Evolutionary conservation across 2,797 vertebrate species (phyloP).

Genomic region (Molossus alvarezi): DNA sequence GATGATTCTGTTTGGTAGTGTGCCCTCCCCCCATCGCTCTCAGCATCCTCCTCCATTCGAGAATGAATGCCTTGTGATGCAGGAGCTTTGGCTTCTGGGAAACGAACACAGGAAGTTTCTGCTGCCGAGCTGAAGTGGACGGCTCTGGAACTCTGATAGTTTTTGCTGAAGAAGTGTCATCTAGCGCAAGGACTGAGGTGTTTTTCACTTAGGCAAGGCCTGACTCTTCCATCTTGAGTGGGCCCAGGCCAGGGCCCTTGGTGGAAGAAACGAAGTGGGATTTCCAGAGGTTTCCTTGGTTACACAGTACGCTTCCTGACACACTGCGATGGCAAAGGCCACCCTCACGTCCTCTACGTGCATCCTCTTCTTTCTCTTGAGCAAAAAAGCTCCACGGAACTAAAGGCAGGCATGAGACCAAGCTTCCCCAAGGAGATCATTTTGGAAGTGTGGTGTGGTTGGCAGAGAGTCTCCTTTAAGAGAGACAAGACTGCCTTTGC

Average conservation of each 20-base stretch:
- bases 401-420: neutral
- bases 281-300: neutral
- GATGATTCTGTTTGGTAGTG: neutral
- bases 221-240: neutral
- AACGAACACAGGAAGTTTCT: slow-evolving; percentile 40
- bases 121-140: neutral
- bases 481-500: neutral
- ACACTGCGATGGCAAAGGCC: neutral
- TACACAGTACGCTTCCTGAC: neutral
- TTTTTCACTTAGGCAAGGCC: neutral
- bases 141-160: slow-evolving; percentile 3
- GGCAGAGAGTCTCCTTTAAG: neutral
- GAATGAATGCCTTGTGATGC: neutral
- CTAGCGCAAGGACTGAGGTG: neutral
- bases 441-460: neutral
- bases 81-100: slow-evolving; percentile 18
- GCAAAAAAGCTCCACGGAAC: neutral
- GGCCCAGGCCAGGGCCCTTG: neutral
- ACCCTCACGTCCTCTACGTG: neutral
- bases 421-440: neutral
- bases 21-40: neutral
- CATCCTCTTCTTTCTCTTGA: neutral
- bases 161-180: slow-evolving; percentile 5
- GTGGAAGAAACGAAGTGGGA: neutral
- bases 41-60: neutral